Base-by-base conservation (phyloP, 2,888 invertebrate species). In the Euplexia lucipara region DNA sequence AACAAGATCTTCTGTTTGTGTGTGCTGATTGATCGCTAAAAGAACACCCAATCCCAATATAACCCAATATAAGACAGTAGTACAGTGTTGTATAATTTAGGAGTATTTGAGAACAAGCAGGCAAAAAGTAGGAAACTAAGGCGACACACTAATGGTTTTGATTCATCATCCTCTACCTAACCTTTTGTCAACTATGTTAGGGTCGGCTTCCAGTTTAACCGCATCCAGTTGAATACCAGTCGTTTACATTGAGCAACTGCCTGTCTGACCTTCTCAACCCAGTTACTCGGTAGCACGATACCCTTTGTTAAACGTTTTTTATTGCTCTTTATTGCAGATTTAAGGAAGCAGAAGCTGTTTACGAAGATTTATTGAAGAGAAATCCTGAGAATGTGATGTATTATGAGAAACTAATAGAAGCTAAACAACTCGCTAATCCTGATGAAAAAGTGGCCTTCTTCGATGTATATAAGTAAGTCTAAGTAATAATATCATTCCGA, bases 301-400 rank as follows among this genome's bases (percentile, higher is more conserved):
- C n/a, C n/a, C n/a, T n/a, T n/a, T n/a, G n/a, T n/a, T n/a, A n/a
- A n/a, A n/a, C n/a, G n/a, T n/a, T n/a, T 42, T 18, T 14, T 30
- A 20, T 20, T 64, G 12, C 26, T 22, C 35, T 12, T 8, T 32
- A 32, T 20, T 51, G 91, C 96, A 92, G 96, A 94, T 95, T 96
- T 86, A 94, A 96, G 96, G 97, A 98, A 89, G 99, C 99, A 3
- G 97, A 97, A 82, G 95, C 96, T 61, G 97, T 99, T 59, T 99
- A 98, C 90, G 97, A 97, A 84, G 97, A 97, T 74, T 96, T 99
- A 78, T 96, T 99, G 76, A 97, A 97, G 81, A 96, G 99, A 81
- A 99, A 99, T 96, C 99, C 99, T 10, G 99, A 99, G 91, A 99
- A 99, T 92, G 98, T 98, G 80, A 96, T 97, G 84, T 99, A 99